These are phyloP conservation scores for Numenius arquata DNA, from an alignment of 2,113 vertebrate species.

Conservation along the genomic window DNA sequence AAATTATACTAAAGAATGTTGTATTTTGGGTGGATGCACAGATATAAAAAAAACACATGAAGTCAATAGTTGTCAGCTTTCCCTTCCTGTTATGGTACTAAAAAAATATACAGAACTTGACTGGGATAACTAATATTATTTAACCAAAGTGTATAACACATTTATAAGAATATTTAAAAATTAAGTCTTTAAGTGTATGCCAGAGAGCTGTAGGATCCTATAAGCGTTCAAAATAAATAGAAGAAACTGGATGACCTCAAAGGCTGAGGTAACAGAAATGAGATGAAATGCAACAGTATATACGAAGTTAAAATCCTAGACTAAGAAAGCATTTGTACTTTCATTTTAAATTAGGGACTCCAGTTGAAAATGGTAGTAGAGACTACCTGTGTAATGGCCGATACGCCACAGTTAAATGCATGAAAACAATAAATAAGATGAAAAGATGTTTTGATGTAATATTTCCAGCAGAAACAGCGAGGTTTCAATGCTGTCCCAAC, in stretches of 20 bases:
- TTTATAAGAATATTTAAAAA: not conserved
- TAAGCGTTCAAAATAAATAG: not conserved
- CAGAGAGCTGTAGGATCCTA: not conserved
- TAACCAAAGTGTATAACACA: not conserved
- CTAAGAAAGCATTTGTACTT: not conserved
- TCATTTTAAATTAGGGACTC: not conserved
- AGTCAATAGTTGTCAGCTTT: not conserved
- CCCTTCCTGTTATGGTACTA: not conserved
- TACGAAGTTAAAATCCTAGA: not conserved
- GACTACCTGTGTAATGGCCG: not conserved
- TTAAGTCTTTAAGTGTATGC: not conserved
- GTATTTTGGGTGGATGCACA: not conserved
- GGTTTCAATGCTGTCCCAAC: not conserved
- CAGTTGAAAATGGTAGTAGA: not conserved
- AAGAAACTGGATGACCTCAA: not conserved
- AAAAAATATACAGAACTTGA: not conserved
- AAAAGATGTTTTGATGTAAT: not conserved
- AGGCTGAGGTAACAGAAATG: not conserved
- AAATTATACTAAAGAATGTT: not conserved
- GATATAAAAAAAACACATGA: not conserved
- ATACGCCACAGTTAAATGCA: not conserved
- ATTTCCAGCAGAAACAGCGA: not conserved
- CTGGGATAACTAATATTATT: not conserved
- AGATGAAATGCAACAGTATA: not conserved
- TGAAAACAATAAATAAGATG: not conserved